Conservation (phyloP, 2,113 vertebrate species). For the Gymnocephalus cernua region DNA sequence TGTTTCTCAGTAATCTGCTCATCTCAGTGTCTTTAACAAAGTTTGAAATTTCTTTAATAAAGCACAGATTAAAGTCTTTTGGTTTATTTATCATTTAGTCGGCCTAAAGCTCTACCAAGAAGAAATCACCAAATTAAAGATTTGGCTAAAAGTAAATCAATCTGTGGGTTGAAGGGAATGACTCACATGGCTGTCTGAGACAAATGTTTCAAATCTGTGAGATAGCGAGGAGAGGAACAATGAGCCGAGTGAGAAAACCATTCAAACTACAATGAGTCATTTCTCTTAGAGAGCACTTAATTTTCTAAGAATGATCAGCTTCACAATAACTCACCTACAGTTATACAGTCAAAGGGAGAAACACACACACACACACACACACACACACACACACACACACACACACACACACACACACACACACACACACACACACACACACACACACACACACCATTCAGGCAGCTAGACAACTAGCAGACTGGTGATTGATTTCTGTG, state of each 20-base stretch:
- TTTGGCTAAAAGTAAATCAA: not conserved
- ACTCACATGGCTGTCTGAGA: conserved; percentile 34
- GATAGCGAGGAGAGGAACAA: conserved; percentile 18
- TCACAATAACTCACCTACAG: conserved; percentile 52
- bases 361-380: conserved; percentile 21
- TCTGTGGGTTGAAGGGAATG: conserved; percentile 36
- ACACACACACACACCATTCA: conserved; percentile 31
- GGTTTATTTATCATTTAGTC: not conserved
- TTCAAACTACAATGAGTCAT: conserved; percentile 59
- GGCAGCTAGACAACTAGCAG: conserved; percentile 55
- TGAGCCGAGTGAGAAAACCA: not conserved
- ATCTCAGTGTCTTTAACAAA: not conserved
- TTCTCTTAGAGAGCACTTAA: conserved; percentile 36
- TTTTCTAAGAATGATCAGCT: conserved; percentile 46
- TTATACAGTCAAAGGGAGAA: conserved; percentile 52
- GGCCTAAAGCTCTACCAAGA: conserved; percentile 30
- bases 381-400: conserved; percentile 11
- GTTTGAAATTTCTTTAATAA: conserved; percentile 29
- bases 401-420: not conserved
- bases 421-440: conserved; percentile 21
- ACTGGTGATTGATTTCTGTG: conserved; percentile 73
- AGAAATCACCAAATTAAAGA: conserved; percentile 24
- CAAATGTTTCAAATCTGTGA: conserved; percentile 23
- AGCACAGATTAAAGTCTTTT: conserved; percentile 6
- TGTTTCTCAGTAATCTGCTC: conserved; percentile 50